Percentiles rank a stretch among this genome's conserved stretches.
Conservation (phyloP, 2,113 vertebrate species). For the Aspiorhynchus laticeps region DNA sequence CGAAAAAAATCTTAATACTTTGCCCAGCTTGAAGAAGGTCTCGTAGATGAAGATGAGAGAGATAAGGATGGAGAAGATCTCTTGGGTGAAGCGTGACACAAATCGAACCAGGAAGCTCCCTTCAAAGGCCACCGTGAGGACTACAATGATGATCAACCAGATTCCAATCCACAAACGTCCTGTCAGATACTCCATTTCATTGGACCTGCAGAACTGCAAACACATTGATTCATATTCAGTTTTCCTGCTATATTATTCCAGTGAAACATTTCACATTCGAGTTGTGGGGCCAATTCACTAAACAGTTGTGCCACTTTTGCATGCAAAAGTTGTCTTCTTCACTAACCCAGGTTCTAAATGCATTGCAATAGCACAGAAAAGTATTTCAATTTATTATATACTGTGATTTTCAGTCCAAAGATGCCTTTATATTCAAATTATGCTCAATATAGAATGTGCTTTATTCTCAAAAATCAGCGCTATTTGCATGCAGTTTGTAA, state of each 20-base stretch:
- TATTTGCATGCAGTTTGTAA: not conserved
- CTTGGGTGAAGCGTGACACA: conserved; percentile 94
- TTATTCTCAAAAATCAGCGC: not conserved
- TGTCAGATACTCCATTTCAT: conserved; percentile 89
- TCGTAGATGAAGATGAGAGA: conserved; percentile 97
- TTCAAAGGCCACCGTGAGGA: conserved; percentile 90
- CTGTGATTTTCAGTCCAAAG: not conserved
- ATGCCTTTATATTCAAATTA: not conserved
- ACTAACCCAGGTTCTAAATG: not conserved
- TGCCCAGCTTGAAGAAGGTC: conserved; percentile 88
- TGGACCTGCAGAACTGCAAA: conserved; percentile 88
- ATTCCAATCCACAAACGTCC: conserved; percentile 96
- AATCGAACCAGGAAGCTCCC: conserved; percentile 97
- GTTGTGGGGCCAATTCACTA: not conserved
- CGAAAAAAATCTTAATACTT: conserved; percentile 69
- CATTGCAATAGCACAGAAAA: not conserved
- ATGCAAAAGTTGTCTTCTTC: not conserved
- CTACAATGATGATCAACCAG: conserved; percentile 90
- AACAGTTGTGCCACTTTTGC: not conserved
- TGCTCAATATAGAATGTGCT: not conserved
- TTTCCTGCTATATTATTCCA: not conserved
- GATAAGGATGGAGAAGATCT: conserved; percentile 96
- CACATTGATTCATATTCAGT: not conserved
- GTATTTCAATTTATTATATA: not conserved
- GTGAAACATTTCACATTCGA: not conserved